These are phyloP conservation scores for Heliothis peltigera DNA, from an alignment of 2,888 invertebrate species.

Conservation along the genomic window DNA sequence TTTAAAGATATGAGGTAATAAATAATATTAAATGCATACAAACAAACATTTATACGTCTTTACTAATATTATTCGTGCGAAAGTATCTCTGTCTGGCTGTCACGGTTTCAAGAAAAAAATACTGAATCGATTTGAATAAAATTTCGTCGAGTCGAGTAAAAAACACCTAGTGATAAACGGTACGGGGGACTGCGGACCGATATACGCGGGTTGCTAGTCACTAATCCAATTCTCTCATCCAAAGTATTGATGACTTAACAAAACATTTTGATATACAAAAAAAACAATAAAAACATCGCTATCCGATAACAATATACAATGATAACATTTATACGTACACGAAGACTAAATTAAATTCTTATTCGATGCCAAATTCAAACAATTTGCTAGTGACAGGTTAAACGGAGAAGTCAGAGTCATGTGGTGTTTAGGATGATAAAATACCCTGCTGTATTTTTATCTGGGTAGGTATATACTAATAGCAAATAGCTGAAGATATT, in stretches of 20 bases:
- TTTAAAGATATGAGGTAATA: no score
- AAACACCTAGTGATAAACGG: no score
- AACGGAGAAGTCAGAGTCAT: background rate
- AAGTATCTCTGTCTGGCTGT: no score
- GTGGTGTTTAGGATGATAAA: background rate
- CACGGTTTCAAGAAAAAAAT: no score
- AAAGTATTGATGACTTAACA: background rate
- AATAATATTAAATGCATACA: no score
- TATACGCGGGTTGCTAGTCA: background rate
- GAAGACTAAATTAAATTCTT: background rate
- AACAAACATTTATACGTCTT: no score
- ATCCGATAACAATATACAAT: background rate
- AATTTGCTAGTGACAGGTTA: background rate
- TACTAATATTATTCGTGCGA: no score
- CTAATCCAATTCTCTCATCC: background rate
- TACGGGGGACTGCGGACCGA: background rate
- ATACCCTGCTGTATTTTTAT: background rate
- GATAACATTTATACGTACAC: background rate
- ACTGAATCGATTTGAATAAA: no score
- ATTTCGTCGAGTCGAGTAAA: no score
- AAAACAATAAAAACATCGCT: constrained; percentile 1
- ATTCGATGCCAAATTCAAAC: background rate
- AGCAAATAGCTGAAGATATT: no score
- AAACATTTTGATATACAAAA: background rate
- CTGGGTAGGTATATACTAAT: no score